Base-by-base conservation (phyloP, 1,140 invertebrate genomes). In the Cydia strobilella region DNA sequence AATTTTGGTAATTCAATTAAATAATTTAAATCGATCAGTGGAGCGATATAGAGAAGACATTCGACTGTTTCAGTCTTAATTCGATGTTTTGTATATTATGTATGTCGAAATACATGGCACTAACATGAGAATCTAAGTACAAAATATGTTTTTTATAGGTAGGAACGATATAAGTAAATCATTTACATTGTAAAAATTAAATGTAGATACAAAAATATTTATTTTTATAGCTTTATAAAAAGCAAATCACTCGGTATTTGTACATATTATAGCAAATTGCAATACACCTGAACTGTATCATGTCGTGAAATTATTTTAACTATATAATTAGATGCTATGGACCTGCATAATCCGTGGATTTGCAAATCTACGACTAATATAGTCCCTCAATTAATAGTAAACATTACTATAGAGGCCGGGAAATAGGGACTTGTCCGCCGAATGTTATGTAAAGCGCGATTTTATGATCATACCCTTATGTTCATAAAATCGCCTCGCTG, bases 11-110 rank as follows among this genome's bases (percentile, higher is more conserved):
- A 3, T 13, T 13, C 13, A 54, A 54, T 54, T 18, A 54, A 54
- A 18, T 54, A 54, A 54, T n/a, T n/a, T n/a, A 59, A 59, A 23
- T 23, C 54, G 20, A 59, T 9, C 54, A 23, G 6, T 54, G 51
- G n/a, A 54, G n/a, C n/a, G 51, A 54, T 54, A 23, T 9, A 59
- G 10, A 59, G 51, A 59, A 59, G 54, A 76, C 74, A 76, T 23
- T 73, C 42, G 86, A 89, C 85, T 84, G 86, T 76, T 74, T 90
- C 88, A 91, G 90, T 90, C 90, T 90, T 89, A 75, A 83, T 86
- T 90, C 90, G 88, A 91, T 90, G 88, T 87, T 27, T 45, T 76
- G 71, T 83, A 79, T 74, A 80, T 74, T 73, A 77, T 69, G 63
- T 23, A 76, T 39, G 77, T 84, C 75, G 82, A 85, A 85, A 87